Evolutionary conservation across 2,113 vertebrate genomes (phyloP).

Genomic region (Chloroceryle aenea): DNA sequence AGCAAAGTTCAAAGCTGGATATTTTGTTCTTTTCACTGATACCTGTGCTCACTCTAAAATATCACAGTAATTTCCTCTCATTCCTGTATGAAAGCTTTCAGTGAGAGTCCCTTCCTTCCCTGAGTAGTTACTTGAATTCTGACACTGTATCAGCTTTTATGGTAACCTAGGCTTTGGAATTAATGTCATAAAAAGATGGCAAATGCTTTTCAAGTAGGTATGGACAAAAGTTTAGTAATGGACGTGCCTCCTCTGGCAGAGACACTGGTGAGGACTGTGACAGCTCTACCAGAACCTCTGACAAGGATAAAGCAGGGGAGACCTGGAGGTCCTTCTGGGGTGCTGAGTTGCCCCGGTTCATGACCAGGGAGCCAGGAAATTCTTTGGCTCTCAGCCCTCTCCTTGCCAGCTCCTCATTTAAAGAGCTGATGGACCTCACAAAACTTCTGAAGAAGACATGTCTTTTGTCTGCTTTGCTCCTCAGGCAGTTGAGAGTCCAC

Average conservation of each 20-base stretch:
- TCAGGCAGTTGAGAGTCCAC: background rate
- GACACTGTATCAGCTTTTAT: background rate
- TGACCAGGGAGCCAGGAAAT: background rate
- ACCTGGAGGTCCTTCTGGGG: background rate
- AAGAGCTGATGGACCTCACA: background rate
- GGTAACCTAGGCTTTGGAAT: background rate
- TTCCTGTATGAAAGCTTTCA: background rate
- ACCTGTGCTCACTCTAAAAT: background rate
- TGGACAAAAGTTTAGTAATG: background rate
- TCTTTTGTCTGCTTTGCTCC: background rate
- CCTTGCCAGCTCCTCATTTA: background rate
- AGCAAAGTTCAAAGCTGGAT: background rate
- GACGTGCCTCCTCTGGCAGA: background rate
- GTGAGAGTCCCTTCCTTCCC: background rate
- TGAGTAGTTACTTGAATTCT: background rate
- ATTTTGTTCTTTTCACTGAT: background rate
- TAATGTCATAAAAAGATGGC: background rate
- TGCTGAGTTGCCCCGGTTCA: background rate
- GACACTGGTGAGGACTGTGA: fast-evolving
- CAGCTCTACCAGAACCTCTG: fast-evolving
- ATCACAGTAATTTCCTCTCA: background rate
- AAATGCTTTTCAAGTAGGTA: background rate
- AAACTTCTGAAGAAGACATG: background rate
- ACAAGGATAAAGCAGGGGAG: background rate
- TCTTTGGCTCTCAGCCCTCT: background rate